Base-by-base conservation (phyloP, 2,113 vertebrate species). In the Acanthisitta chloris region DNA sequence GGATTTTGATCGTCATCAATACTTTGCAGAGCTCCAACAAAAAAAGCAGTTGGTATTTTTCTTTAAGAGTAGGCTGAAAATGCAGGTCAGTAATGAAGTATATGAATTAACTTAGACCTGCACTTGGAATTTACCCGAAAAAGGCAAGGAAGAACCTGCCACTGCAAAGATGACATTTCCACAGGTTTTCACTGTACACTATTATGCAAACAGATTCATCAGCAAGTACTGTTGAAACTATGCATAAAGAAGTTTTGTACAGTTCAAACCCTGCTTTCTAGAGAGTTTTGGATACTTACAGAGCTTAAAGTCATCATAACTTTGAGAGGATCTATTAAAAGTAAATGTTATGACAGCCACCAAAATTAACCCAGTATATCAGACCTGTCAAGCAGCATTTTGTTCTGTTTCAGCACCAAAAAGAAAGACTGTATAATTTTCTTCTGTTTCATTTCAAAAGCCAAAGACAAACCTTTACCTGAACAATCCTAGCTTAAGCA, bases 301-400 rank as follows among this genome's bases (percentile, higher is more conserved):
- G 34, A 29, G 58, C 36, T 66, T 85, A 34, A 33, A 89, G 69
- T 71, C n/a, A 51, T 12, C 42, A 42, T 48, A 86, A 62, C 51
- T 92, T 77, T 52, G 45, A 66, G 13, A 81, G 17, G 25, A 31
- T 81, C 40, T 94, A 73, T 69, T 52, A 82, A 58, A 58, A 52
- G 25, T 54, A 74, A 89, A 90, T 8, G 24, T 74, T 94, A 73
- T 62, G 52, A 79, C 64, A 88, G 71, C 14, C 3, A 78, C 25
- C 55, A 87, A 94, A 90, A 96, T 61, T 92, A 86, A 84, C 43
- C n/a, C 21, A 89, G 55, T 83, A 66, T 33, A 54, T 93, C 72
- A 93, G n/a, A 88, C 34, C 28, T 88, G 85, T 51, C 92, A 90
- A 71, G 54, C 20, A 93, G 36, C 46, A 16, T 59, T 86, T 94